Evolutionary conservation across 2,797 vertebrate species (phyloP).

Genomic region (Poecilia velifera): DNA sequence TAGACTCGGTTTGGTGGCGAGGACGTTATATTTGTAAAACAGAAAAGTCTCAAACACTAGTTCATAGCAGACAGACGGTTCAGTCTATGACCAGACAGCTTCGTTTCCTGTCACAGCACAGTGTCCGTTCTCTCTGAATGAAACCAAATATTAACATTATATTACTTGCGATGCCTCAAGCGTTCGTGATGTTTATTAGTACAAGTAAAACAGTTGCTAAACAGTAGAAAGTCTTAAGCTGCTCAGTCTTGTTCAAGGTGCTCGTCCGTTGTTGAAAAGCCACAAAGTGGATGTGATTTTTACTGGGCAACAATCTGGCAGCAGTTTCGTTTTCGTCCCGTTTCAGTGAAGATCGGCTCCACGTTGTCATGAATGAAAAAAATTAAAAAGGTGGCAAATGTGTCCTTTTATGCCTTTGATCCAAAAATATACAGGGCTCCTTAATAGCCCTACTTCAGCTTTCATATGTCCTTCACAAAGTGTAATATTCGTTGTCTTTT

Average conservation of each 20-base stretch:
- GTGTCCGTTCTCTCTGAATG: constrained; percentile 24
- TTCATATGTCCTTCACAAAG: constrained; percentile 50
- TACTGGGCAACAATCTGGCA: neutral
- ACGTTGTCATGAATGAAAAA: constrained; percentile 23
- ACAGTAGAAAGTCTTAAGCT: constrained; percentile 52
- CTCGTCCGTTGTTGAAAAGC: constrained; percentile 29
- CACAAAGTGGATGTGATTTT: constrained; percentile 12
- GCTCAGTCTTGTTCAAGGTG: constrained; percentile 49
- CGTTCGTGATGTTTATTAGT: constrained; percentile 46
- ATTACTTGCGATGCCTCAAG: constrained; percentile 57
- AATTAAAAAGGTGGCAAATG: constrained; percentile 33
- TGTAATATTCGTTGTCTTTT: constrained; percentile 53
- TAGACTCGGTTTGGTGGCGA: neutral
- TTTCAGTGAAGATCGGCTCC: constrained; percentile 24
- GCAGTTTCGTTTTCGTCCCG: neutral
- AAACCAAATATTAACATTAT: constrained; percentile 35
- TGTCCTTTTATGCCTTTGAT: constrained; percentile 44
- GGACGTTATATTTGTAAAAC: constrained; percentile 32
- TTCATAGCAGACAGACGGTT: constrained; percentile 11
- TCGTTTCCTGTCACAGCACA: constrained; percentile 7
- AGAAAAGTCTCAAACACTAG: constrained; percentile 26
- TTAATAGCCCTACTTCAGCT: constrained; percentile 31
- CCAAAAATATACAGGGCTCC: constrained; percentile 58
- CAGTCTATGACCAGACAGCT: constrained; percentile 13
- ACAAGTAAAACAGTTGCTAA: constrained; percentile 49